A percentile compares a stretch with the other conserved stretches of the same genome.
Conservation (phyloP, 2,888 invertebrate genomes). For the Druceiella hillmani region DNA sequence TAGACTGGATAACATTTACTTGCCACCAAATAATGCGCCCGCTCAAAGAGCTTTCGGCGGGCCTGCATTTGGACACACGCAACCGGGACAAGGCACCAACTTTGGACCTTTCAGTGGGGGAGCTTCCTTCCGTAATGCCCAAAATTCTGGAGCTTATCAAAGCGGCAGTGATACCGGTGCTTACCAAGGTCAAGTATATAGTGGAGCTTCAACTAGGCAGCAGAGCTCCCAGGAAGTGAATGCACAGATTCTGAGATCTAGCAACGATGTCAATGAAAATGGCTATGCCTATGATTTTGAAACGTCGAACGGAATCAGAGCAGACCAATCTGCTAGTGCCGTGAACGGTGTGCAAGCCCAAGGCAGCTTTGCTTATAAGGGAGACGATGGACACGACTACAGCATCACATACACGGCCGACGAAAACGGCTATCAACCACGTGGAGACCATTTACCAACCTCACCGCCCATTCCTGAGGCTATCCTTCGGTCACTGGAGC, state of each 20-base stretch:
- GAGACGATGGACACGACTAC: slow-evolving; percentile 49
- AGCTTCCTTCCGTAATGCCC: slow-evolving; percentile 15
- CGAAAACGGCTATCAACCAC: slow-evolving; percentile 45
- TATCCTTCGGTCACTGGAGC: slow-evolving; percentile 45
- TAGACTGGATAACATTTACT: slow-evolving; percentile 47
- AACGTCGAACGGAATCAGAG: slow-evolving; percentile 46
- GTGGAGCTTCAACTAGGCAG: too few relatives aligned
- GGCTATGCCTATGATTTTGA: slow-evolving; percentile 47
- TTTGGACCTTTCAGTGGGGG: slow-evolving; percentile 26
- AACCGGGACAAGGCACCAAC: too few relatives aligned
- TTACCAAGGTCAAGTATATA: too few relatives aligned
- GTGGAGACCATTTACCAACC: slow-evolving; percentile 45
- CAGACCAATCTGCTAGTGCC: slow-evolving; percentile 44
- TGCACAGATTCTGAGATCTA: slow-evolving; percentile 40
- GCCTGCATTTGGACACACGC: too few relatives aligned
- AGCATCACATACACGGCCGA: slow-evolving; percentile 48
- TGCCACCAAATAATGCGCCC: too few relatives aligned
- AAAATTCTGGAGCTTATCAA: slow-evolving; percentile 13
- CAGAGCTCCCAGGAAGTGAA: slow-evolving; percentile 34
- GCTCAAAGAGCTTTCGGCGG: too few relatives aligned
- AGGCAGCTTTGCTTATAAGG: slow-evolving; percentile 46
- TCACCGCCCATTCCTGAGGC: slow-evolving; percentile 48
- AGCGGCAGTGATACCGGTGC: too few relatives aligned
- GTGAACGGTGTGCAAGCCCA: slow-evolving; percentile 48
- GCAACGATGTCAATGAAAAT: slow-evolving; percentile 45